Conservation (phyloP, 2,113 vertebrate species). For the Oreochromis aureus region DNA sequence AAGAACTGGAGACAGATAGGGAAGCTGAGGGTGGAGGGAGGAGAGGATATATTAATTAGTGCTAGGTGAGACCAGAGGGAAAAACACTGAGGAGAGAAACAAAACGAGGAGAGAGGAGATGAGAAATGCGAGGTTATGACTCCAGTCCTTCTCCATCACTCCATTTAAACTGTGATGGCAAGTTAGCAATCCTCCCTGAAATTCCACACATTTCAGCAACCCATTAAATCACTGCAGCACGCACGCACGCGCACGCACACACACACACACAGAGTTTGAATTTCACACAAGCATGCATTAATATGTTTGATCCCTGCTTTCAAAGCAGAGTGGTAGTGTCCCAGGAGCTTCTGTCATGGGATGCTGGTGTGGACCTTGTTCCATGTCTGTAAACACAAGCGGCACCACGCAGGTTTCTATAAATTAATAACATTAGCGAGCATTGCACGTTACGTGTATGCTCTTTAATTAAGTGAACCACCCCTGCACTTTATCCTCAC, state of each 20-base stretch:
- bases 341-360: background rate
- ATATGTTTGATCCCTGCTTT: constrained; percentile 2
- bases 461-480: background rate
- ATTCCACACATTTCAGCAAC: constrained; percentile 16
- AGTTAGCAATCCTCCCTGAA: constrained; percentile 28
- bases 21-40: constrained; percentile 12
- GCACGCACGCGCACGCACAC: background rate
- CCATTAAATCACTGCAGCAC: background rate
- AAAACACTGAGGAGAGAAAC: background rate
- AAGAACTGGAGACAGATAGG: constrained; percentile 1
- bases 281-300: constrained; percentile 6
- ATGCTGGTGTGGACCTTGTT: background rate
- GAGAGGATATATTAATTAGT: constrained; percentile 52
- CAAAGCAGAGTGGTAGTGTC: background rate
- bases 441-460: background rate
- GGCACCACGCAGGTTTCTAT: background rate
- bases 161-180: background rate
- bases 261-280: background rate
- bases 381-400: background rate
- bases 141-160: background rate
- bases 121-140: background rate
- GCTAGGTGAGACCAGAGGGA: background rate
- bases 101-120: background rate
- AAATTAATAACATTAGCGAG: background rate
- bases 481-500: background rate